Conservation (phyloP, 2,797 vertebrate genomes). For the Hippopotamyrus pictus region DNA sequence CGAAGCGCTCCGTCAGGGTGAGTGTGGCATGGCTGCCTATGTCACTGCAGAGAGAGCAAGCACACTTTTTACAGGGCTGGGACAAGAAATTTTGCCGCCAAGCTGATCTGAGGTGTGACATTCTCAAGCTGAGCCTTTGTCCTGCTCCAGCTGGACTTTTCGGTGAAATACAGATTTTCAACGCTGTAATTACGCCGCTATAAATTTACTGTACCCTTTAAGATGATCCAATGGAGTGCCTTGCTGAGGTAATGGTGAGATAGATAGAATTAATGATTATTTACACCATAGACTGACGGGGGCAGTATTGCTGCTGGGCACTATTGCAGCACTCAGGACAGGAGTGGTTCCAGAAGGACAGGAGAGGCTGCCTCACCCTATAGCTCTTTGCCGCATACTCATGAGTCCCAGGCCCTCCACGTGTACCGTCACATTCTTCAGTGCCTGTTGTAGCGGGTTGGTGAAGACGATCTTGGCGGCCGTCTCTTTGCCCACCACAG, state of each 20-base stretch:
- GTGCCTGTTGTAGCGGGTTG: slow-evolving; percentile 70
- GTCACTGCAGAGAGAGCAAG: slow-evolving; percentile 47
- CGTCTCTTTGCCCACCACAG: slow-evolving; percentile 66
- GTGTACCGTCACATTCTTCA: slow-evolving; percentile 69
- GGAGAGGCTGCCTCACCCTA: slow-evolving; percentile 66
- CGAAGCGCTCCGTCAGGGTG: slow-evolving; percentile 73
- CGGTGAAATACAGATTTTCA: not conserved
- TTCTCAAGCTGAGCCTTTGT: not conserved
- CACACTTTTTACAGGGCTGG: not conserved
- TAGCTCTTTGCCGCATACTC: slow-evolving; percentile 67
- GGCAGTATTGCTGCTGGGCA: not conserved
- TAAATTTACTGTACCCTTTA: not conserved
- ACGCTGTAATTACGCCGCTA: not conserved
- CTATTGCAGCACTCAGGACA: not conserved
- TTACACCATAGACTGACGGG: not conserved
- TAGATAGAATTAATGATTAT: not conserved
- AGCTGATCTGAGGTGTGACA: not conserved
- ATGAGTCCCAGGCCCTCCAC: slow-evolving; percentile 83
- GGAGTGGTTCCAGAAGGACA: not conserved
- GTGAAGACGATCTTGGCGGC: slow-evolving; percentile 78
- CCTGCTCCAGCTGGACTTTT: not conserved
- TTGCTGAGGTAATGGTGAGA: not conserved
- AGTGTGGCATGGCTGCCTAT: slow-evolving; percentile 59
- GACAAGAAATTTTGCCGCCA: not conserved
- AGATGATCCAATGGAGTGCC: not conserved